These are phyloP conservation scores for Diadophis punctatus DNA, from an alignment of 2,113 vertebrate genomes.

Conservation along the genomic window DNA sequence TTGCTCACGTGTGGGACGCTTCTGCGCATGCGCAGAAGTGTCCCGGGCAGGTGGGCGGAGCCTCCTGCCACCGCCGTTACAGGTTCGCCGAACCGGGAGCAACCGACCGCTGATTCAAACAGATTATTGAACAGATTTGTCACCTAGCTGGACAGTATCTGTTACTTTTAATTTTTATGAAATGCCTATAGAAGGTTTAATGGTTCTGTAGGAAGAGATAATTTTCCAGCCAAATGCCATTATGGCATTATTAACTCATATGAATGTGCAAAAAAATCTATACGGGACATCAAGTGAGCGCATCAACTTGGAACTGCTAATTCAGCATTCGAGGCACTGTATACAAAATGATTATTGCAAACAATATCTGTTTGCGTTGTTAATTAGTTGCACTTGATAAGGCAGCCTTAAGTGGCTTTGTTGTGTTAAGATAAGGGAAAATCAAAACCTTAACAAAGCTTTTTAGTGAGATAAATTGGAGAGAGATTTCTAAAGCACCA, in stretches of 20 bases:
- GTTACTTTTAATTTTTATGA: conserved; percentile 20
- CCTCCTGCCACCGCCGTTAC: too few relatives aligned
- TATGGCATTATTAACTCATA: conserved; percentile 49
- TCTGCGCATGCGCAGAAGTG: too few relatives aligned
- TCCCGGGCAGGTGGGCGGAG: too few relatives aligned
- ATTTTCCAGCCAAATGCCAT: conserved; percentile 62
- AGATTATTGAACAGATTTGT: neutral
- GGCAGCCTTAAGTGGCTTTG: conserved; percentile 45
- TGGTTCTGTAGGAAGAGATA: conserved; percentile 46
- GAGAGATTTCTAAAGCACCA: neutral
- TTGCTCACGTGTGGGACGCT: too few relatives aligned
- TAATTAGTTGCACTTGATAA: conserved; percentile 60
- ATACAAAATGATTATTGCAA: conserved; percentile 55
- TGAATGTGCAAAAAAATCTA: conserved; percentile 29
- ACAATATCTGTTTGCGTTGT: conserved; percentile 56
- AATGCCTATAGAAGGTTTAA: conserved; percentile 45
- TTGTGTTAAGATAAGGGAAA: conserved; percentile 38
- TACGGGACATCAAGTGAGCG: conserved; percentile 25
- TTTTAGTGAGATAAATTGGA: conserved; percentile 26
- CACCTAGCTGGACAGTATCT: conserved; percentile 15
- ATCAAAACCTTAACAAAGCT: conserved; percentile 39
- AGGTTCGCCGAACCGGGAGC: too few relatives aligned
- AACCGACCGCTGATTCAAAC: neutral
- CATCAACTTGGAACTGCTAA: conserved; percentile 44
- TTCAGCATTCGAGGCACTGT: conserved; percentile 55